Percentiles rank a stretch among this genome's conserved stretches.
These are phyloP conservation scores for Scaptomyza hsui DNA, from an alignment of 1,140 invertebrate species.

Conservation along the genomic window DNA sequence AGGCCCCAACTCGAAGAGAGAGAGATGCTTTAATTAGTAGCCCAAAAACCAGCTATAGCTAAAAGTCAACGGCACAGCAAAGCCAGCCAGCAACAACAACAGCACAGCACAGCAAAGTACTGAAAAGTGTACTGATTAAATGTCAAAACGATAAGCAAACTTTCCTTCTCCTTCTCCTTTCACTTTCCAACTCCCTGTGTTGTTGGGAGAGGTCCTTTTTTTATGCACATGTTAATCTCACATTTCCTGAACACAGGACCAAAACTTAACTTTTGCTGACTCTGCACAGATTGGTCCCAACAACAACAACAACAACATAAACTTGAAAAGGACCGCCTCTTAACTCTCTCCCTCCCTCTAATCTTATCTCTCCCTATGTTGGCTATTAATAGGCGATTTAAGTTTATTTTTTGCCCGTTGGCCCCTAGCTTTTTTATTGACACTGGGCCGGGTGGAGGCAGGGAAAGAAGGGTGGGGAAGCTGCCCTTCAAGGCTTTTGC, in stretches of 20 bases:
- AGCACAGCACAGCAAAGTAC: background rate
- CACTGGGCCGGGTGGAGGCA: constrained; percentile 38
- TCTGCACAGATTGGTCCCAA: constrained; percentile 33
- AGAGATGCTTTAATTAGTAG: constrained; percentile 61
- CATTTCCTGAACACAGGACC: constrained; percentile 41
- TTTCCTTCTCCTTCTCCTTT: too few relatives aligned
- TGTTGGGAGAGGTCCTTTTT: too few relatives aligned
- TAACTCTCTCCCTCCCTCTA: background rate
- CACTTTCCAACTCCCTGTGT: too few relatives aligned
- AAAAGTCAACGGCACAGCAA: constrained; percentile 5
- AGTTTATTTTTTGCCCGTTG: constrained; percentile 77
- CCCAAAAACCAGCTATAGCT: constrained; percentile 12
- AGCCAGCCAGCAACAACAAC: background rate
- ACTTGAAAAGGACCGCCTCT: constrained; percentile 31
- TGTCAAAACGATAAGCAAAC: constrained; percentile 53
- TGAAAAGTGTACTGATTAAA: constrained; percentile 50
- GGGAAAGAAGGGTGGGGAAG: background rate
- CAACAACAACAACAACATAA: constrained; percentile 3
- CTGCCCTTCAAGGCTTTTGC: constrained; percentile 5
- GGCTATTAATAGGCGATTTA: constrained; percentile 76
- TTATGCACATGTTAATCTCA: too few relatives aligned
- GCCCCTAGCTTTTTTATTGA: constrained; percentile 65
- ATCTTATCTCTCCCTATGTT: constrained; percentile 3
- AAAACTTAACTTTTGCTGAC: constrained; percentile 72
- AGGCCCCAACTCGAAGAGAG: constrained; percentile 26